Conservation (phyloP, 2,888 invertebrate genomes). For the Sminthurides aquaticus region DNA sequence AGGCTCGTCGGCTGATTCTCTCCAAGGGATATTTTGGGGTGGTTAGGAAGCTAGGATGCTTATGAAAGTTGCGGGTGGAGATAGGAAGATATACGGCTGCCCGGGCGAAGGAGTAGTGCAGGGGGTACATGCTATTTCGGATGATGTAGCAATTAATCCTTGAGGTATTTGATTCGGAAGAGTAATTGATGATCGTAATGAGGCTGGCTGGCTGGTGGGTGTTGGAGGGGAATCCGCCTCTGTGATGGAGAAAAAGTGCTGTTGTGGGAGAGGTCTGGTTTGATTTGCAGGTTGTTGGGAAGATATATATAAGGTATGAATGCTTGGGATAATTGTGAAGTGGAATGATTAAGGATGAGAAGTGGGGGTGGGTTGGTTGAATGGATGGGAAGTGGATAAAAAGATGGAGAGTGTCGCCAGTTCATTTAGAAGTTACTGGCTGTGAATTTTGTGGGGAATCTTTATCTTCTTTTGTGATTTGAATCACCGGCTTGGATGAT, state of each 20-base stretch:
- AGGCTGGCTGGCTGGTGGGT: background rate
- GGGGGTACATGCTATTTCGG: too few species aligned
- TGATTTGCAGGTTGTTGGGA: too few species aligned
- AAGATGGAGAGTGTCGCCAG: slow-evolving; percentile 1
- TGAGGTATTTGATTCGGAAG: background rate
- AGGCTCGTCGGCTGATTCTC: too few species aligned
- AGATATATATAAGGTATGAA: too few species aligned
- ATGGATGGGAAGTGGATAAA: background rate
- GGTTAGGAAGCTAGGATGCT: too few species aligned
- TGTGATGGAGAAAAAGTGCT: background rate
- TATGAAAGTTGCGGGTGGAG: too few species aligned
- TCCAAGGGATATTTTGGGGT: too few species aligned
- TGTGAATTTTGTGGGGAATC: background rate
- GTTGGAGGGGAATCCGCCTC: background rate
- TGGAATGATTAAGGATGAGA: background rate
- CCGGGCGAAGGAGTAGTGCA: too few species aligned
- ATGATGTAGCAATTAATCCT: background rate
- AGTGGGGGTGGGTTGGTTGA: background rate
- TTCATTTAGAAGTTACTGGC: background rate
- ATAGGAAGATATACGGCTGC: too few species aligned
- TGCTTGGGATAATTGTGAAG: background rate
- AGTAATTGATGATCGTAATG: background rate
- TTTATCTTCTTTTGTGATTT: slow-evolving; percentile 15
- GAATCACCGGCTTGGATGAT: slow-evolving; percentile 7
- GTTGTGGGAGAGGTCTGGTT: too few species aligned